Evolutionary conservation across 2,888 invertebrate species (phyloP).

Genomic region (Drosophila algonquin): DNA sequence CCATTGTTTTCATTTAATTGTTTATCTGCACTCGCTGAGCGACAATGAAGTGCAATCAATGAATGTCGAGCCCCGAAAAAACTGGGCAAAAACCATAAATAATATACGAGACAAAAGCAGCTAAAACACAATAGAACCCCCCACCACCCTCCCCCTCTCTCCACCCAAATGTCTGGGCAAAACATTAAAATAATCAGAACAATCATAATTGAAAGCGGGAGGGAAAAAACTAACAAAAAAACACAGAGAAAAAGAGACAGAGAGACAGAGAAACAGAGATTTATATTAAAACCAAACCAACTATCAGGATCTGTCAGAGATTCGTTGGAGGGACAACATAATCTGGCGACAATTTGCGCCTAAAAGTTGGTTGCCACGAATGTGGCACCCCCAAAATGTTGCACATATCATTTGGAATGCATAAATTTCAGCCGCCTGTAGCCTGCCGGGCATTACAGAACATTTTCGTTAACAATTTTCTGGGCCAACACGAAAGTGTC

Average conservation of each 20-base stretch:
- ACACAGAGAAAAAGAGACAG: background rate
- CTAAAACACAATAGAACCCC: slow-evolving; percentile 17
- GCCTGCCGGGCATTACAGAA: slow-evolving; percentile 60
- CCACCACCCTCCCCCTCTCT: too few species aligned
- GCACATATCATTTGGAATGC: slow-evolving; percentile 66
- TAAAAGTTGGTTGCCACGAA: slow-evolving; percentile 58
- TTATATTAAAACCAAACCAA: slow-evolving; percentile 19
- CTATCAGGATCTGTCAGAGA: slow-evolving; percentile 37
- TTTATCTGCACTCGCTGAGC: background rate
- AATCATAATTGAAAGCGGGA: slow-evolving; percentile 64
- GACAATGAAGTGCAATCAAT: background rate
- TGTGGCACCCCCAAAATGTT: slow-evolving; percentile 14
- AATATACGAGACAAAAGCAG: slow-evolving; percentile 5
- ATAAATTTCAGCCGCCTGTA: slow-evolving; percentile 60
- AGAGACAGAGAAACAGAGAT: too few species aligned
- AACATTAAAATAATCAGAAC: slow-evolving; percentile 55
- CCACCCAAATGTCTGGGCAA: slow-evolving; percentile 37
- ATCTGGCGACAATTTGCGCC: slow-evolving; percentile 63
- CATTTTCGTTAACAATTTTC: slow-evolving; percentile 70
- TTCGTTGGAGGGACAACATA: slow-evolving; percentile 51
- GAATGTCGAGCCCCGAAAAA: background rate
- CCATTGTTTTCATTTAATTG: background rate
- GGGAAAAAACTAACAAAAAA: too few species aligned
- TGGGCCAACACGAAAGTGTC: slow-evolving; percentile 63
- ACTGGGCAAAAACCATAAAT: slow-evolving; percentile 17